These are phyloP conservation scores for Dipodomys merriami DNA, from an alignment of 2,113 vertebrate species.

Conservation along the genomic window DNA sequence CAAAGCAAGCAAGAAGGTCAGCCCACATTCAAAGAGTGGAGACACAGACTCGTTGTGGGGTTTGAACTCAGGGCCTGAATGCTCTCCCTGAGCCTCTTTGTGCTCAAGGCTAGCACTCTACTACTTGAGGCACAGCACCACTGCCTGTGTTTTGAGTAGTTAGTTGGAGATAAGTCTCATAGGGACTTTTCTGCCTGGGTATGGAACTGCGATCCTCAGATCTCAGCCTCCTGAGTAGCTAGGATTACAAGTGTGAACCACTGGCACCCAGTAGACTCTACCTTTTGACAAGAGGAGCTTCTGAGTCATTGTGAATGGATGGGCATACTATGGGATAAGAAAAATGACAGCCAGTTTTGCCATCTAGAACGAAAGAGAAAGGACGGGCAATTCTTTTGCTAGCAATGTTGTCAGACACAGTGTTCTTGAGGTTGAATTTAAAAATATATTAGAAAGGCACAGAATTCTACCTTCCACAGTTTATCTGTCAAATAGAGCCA, in stretches of 20 bases:
- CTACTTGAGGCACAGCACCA: too few species aligned
- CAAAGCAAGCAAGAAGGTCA: constrained; percentile 7
- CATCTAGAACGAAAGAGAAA: not conserved
- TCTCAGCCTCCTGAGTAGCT: not conserved
- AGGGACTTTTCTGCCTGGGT: too few species aligned
- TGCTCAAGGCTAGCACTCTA: too few species aligned
- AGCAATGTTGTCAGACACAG: not conserved
- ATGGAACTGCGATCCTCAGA: not conserved
- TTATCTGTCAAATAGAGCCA: constrained; percentile 31
- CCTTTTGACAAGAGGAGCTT: constrained; percentile 31
- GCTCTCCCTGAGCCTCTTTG: too few species aligned
- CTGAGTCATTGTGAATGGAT: not conserved
- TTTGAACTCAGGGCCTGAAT: not conserved
- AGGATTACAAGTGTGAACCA: not conserved
- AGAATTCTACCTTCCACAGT: constrained; percentile 17
- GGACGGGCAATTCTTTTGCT: constrained; percentile 38
- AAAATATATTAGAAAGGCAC: constrained; percentile 42
- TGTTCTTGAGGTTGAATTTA: constrained; percentile 5
- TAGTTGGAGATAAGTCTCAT: too few species aligned
- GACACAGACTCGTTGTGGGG: not conserved
- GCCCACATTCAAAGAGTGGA: not conserved
- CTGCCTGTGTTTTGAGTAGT: too few species aligned
- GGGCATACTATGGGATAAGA: not conserved
- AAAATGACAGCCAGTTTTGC: not conserved
- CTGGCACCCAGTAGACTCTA: not conserved